Base-by-base conservation (phyloP, 2,113 vertebrate species). In the Pontoporia blainvillei region DNA sequence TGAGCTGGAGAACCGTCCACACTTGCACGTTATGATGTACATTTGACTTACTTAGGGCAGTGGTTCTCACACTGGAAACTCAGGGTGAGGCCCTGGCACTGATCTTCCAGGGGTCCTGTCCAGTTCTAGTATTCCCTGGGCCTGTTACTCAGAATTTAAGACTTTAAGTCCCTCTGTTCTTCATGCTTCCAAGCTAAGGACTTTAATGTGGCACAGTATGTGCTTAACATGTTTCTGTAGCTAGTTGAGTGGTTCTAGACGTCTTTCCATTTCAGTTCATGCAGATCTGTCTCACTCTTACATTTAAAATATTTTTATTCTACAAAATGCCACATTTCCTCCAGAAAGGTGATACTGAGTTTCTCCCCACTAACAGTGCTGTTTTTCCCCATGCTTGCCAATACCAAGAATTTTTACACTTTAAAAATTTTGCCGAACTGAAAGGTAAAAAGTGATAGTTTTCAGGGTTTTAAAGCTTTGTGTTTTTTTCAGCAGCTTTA, bases 11-110 rank as follows among this genome's bases (percentile, higher is more conserved):
- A 72, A 10, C 23, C 13, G 4, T 9, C 9, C 29, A 57, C 1
- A 9, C 3, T 17, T 52, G 2, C 0, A 0, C 13, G 27, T 64
- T 3, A 3, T n/a, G 59, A n/a, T 12, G 6, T 11, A 8, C 5
- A 4, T 73, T 54, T 73, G 59, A 34, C 31, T 29, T 31, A 44
- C 41, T 59, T 34, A 23, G 57, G 87, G 41, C 9, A 8, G 2
- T 5, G 21, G 36, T 44, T 86, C 75, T 91, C 71, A 64, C 10
- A 9, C 36, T 49, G 39, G 41, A 49, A 36, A 57, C 44, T 11
- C 21, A 73, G 83, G n/a, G 12, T 27, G 52, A 91, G 59, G n/a
- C 29, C 3, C 11, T 34, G 39, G 72, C 6, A 64, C 31, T 81
- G 78, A 21, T 95, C n/a, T 86, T 86, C 36, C 34, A 44, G 36